phyloP scores from a whole-genome alignment of 2,888 invertebrate species.

The Idaea biselata region DNA sequence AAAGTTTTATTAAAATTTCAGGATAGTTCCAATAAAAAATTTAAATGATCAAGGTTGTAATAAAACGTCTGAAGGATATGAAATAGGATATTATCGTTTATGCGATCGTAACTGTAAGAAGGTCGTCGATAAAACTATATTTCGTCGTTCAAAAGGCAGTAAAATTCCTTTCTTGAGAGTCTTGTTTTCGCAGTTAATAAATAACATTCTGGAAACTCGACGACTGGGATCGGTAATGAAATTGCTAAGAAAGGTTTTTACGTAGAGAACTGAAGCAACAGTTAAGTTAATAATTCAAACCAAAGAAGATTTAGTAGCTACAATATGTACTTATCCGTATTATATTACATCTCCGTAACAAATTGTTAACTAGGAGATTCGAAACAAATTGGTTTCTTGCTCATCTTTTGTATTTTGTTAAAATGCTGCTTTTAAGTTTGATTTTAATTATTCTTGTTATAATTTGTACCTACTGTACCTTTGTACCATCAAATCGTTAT shows the following conservation, averaged over 20 bases:
- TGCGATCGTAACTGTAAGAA: background rate
- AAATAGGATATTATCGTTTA: background rate
- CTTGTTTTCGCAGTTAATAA: background rate
- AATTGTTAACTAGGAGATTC: background rate
- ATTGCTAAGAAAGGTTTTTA: background rate
- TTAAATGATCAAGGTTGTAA: background rate
- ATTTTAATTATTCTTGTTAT: background rate
- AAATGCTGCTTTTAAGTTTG: background rate
- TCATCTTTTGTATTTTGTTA: background rate
- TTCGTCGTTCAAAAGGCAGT: background rate
- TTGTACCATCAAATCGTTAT: too few species aligned
- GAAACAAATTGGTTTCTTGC: background rate
- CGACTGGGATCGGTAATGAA: background rate
- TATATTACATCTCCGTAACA: background rate
- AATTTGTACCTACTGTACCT: too few species aligned
- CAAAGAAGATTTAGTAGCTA: slow-evolving; percentile 8
- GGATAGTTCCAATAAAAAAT: background rate
- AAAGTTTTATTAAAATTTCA: background rate
- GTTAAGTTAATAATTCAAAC: background rate
- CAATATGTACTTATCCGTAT: slow-evolving; percentile 10
- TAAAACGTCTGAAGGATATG: background rate
- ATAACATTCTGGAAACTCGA: background rate
- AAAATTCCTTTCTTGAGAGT: background rate
- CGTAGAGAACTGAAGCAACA: background rate
- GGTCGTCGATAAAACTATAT: background rate